Conservation (phyloP, 2,888 invertebrate species). For the Balanococcus diminutus region DNA sequence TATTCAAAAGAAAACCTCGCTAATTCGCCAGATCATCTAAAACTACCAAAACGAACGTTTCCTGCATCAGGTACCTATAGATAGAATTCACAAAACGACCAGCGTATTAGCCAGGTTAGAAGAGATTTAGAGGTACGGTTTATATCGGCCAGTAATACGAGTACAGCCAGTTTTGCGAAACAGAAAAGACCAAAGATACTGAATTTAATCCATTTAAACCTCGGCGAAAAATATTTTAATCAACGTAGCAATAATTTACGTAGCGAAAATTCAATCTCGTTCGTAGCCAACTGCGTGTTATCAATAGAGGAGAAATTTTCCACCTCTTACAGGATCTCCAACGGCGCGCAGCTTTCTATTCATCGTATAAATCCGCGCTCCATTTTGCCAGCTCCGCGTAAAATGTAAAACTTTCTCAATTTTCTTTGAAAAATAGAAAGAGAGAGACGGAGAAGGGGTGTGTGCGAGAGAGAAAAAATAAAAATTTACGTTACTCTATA, state of each 20-base stretch:
- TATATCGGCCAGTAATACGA: no score
- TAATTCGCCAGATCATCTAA: no score
- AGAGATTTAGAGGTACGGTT: no score
- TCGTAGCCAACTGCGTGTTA: background rate
- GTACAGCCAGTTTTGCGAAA: background rate
- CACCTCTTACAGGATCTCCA: constrained; percentile 1
- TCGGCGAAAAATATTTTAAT: constrained; percentile 8
- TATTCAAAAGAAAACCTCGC: no score
- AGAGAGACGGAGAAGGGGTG: background rate
- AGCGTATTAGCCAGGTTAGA: no score
- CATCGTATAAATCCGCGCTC: background rate
- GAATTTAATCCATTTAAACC: constrained; percentile 25
- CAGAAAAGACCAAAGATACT: background rate
- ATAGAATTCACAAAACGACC: no score
- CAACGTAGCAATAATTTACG: background rate
- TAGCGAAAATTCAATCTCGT: background rate
- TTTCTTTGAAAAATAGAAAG: background rate
- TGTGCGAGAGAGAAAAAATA: background rate
- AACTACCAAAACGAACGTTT: no score
- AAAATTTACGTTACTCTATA: constrained; percentile 14
- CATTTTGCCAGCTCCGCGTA: background rate
- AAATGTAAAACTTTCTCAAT: constrained; percentile 14
- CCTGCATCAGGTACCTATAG: no score
- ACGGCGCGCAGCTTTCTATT: constrained; percentile 10
- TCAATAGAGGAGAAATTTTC: constrained; percentile 1